Evolutionary conservation across 2,888 invertebrate genomes (phyloP), one percentile per base, ranked within the genome.

Genomic region (Eupelmus urozonus): DNA sequence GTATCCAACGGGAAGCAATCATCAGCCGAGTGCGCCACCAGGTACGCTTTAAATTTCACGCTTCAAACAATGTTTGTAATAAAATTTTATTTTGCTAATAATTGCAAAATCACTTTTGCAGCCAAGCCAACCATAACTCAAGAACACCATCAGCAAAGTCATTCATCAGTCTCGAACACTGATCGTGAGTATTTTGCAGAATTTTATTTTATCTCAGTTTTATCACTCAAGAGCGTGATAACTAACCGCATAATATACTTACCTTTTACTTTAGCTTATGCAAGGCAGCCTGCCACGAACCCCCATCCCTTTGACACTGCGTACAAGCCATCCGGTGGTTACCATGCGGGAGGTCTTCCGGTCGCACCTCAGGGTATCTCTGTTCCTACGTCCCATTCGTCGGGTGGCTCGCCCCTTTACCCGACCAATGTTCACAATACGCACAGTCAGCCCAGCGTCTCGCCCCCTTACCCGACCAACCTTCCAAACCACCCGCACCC

Each of bases 401-500:
- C 45, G 4, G 40, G 40, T 7, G n/a, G n/a, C n/a, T n/a, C n/a
- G 13, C 2, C 45, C 1, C n/a, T n/a, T n/a, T n/a, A n/a, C n/a
- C n/a, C n/a, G n/a, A n/a, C 60, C 60, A 2, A 71, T 13, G 0
- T 45, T 2, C 7, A 18, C 49, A 1, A 34, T n/a, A n/a, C n/a
- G n/a, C n/a, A 13, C 11, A 20, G 20, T 16, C 60, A 51, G 13
- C 7, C 45, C 11, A n/a, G 20, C 0, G 34, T 34, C 16, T 53
- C 62, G 2, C 27, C 53, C 13, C 75, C 75, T 0, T 75, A 75
- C 18, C 76, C 76, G 0, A 18, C 5, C 23, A 20, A 62, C 45
- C 27, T 16, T 1, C 69, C 76, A 9, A 69, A 70, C 18, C 76
- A 76, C 2, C 76, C 76, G 0, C 75, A 67, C 18, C 75, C 75